Conservation (phyloP, 2,113 vertebrate genomes). For the Melanerpes formicivorus region DNA sequence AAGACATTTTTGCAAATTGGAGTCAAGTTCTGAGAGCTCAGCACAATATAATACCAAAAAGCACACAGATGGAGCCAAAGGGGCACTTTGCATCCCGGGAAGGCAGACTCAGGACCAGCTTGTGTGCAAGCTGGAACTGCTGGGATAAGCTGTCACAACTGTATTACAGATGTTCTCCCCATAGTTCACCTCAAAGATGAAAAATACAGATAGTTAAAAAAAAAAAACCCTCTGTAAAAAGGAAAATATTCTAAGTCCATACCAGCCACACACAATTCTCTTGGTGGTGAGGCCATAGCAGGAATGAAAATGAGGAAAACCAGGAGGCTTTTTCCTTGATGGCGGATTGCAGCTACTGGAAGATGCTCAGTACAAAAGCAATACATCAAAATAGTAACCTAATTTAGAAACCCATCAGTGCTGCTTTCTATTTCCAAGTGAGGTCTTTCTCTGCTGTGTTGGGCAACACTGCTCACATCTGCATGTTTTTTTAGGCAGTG, state of each 20-base stretch:
- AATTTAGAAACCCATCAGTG: neutral
- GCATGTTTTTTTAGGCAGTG: neutral
- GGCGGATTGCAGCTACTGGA: neutral
- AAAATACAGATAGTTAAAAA: neutral
- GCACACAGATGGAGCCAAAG: neutral
- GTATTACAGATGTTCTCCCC: neutral
- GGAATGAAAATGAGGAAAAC: neutral
- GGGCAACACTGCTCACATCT: neutral
- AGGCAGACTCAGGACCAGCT: neutral
- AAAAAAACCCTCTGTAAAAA: too few relatives aligned
- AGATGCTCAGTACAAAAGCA: neutral
- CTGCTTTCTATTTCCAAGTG: neutral
- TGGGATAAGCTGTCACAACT: neutral
- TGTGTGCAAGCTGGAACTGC: neutral
- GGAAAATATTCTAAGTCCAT: too few relatives aligned
- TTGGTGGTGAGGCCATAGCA: neutral
- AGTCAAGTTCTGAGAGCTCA: conserved; percentile 15
- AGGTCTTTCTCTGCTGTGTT: neutral
- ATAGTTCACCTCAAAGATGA: neutral
- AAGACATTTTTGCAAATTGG: neutral
- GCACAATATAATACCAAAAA: conserved; percentile 4
- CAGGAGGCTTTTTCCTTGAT: neutral
- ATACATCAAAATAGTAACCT: neutral
- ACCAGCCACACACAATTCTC: neutral
- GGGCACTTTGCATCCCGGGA: neutral